phyloP scores from a whole-genome alignment of 2,888 invertebrate species.

The Antitype chi region DNA sequence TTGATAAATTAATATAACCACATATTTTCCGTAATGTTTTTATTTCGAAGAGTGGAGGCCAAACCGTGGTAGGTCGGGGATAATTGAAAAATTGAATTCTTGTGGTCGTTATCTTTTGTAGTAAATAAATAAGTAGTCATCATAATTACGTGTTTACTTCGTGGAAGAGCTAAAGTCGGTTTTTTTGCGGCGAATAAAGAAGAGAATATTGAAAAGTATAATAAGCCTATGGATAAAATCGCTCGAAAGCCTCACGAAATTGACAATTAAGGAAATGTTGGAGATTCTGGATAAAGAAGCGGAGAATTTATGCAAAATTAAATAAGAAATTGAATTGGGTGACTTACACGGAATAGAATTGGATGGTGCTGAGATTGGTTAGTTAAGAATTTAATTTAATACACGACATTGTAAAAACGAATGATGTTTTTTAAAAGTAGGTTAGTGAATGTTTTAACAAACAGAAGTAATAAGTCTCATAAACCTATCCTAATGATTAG shows the following conservation, averaged over 20 bases:
- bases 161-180: slow-evolving; percentile 19
- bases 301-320: slow-evolving; percentile 22
- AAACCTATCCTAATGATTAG: not conserved
- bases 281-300: slow-evolving; percentile 18
- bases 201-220: slow-evolving; percentile 30
- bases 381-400: slow-evolving; percentile 2
- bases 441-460: not conserved
- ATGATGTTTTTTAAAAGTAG: not conserved
- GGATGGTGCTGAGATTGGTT: no score
- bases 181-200: slow-evolving; percentile 30
- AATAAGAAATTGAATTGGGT: slow-evolving; percentile 27
- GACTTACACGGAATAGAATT: not conserved
- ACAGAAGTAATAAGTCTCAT: not conserved
- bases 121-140: slow-evolving; percentile 57
- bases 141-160: slow-evolving; percentile 46
- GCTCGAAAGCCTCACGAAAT: slow-evolving; percentile 28
- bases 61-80: slow-evolving; percentile 37
- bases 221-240: slow-evolving; percentile 26
- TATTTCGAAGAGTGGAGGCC: slow-evolving; percentile 51
- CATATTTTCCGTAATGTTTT: slow-evolving; percentile 60
- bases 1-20: slow-evolving; percentile 55
- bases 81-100: slow-evolving; percentile 59
- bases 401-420: not conserved
- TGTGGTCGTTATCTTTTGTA: slow-evolving; percentile 42
- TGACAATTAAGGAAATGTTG: slow-evolving; percentile 46